Evolutionary conservation across 2,113 vertebrate genomes (phyloP).

Genomic region (Antigone vipio): DNA sequence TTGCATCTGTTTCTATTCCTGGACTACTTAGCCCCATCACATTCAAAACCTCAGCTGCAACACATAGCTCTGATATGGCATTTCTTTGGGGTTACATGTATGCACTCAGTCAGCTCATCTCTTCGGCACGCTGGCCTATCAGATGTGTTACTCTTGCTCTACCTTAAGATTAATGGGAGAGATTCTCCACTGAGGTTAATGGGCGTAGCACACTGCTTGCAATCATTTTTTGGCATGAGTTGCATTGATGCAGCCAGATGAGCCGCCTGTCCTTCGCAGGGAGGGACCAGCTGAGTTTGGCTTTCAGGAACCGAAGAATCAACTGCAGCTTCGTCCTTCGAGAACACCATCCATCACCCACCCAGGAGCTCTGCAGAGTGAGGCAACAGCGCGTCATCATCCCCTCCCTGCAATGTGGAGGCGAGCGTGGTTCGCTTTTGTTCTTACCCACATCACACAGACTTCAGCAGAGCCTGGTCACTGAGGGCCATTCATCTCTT

Average conservation of each 20-base stretch:
- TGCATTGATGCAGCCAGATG: background rate
- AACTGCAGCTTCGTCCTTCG: background rate
- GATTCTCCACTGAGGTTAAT: fast-evolving
- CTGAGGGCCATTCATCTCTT: slow-evolving; percentile 18
- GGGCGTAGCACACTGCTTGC: background rate
- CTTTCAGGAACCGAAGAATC: background rate
- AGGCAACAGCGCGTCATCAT: background rate
- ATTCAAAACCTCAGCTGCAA: background rate
- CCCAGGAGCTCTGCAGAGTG: background rate
- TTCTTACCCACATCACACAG: slow-evolving; percentile 6
- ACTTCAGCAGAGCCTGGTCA: background rate
- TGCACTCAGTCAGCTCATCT: background rate
- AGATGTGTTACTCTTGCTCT: background rate
- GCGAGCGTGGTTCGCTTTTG: background rate
- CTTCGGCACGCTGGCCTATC: background rate
- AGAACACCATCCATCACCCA: background rate
- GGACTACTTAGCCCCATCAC: background rate
- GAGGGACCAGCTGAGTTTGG: background rate
- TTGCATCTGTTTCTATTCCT: background rate
- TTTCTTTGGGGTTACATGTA: background rate
- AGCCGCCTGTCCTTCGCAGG: background rate
- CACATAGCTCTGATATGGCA: background rate
- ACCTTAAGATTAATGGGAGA: background rate
- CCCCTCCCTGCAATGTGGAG: background rate
- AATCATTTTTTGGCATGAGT: background rate